Evolutionary conservation across 92 coral and sea anemone species (phyloP), one percentile per base, ranked within the genome.

Genomic region (Parazoanthus swiftii): DNA sequence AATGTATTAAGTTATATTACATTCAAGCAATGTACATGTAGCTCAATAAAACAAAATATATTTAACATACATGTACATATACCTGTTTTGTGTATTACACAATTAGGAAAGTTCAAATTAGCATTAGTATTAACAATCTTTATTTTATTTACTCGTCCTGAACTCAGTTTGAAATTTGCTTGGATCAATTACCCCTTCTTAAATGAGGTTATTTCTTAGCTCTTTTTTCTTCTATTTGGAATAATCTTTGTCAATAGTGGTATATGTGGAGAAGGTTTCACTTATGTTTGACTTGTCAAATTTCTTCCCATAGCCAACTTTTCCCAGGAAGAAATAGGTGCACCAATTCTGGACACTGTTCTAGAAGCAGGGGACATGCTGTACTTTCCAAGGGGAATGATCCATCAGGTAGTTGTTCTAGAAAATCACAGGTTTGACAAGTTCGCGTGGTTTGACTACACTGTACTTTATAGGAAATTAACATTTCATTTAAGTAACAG

Each of bases 341-440:
- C 95, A 48, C 95, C 99, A 2, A 92, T 97, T 48, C 93, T 97
- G 39, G 98, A 97, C 39, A 91, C 96, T 15, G 95, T 95, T 33
- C 93, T 97, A 26, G 95, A 89, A 50, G 95, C 99, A 85, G 99
- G 99, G 33, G 99, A 97, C 80, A 87, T 97, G 86, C 90, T 97
- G 37, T 97, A 97, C 84, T 97, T 97, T 37, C 99, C 99, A 82
- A 94, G 99, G 79, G 99, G 99, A 77, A 97, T 96, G 79, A 97
- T 97, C 68, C 99, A 97, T 77, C 99, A 97, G 98, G 99, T 97
- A 75, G 16, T 56, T 6, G 42, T 39, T 39, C 42, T 39, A 39
- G 2, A 39, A 2, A 4, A 4, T 39, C 42, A 25, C 26, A 3
- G 39, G 38, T 71, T 63, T 74, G 8, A 2, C 8, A 0, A 8